Conservation (phyloP, 2,797 vertebrate species). For the Pseudochirops cupreus region DNA sequence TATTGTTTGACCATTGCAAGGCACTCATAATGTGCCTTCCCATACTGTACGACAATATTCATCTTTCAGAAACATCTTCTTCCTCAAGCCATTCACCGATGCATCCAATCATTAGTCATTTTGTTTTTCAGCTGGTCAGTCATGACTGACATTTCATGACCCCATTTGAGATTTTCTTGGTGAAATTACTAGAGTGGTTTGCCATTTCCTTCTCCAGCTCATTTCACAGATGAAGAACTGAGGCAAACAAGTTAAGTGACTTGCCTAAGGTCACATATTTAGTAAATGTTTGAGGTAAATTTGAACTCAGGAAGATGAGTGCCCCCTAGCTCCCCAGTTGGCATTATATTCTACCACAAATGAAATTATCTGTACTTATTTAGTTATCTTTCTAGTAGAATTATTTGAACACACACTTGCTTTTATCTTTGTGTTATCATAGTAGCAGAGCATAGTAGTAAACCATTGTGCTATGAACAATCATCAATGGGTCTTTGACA, state of each 20-base stretch:
- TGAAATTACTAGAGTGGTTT: not conserved
- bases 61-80: not conserved
- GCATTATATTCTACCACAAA: not conserved
- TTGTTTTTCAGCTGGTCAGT: not conserved
- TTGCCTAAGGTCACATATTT: too few species aligned
- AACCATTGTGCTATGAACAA: not conserved
- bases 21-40: not conserved
- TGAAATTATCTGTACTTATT: not conserved
- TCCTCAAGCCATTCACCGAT: not conserved
- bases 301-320: not conserved
- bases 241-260: not conserved
- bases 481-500: not conserved
- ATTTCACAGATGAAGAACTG: not conserved
- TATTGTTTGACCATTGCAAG: rapidly evolving
- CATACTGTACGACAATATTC: not conserved
- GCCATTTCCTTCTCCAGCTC: not conserved
- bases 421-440: not conserved
- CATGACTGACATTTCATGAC: not conserved
- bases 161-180: not conserved
- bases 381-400: not conserved
- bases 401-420: slow-evolving; percentile 21
- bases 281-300: not conserved
- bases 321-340: too few species aligned
- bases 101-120: not conserved
- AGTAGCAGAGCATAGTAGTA: not conserved